Evolutionary conservation across 2,113 vertebrate species (phyloP), one percentile per base, ranked within the genome.

Genomic region (Odocoileus hemionus): DNA sequence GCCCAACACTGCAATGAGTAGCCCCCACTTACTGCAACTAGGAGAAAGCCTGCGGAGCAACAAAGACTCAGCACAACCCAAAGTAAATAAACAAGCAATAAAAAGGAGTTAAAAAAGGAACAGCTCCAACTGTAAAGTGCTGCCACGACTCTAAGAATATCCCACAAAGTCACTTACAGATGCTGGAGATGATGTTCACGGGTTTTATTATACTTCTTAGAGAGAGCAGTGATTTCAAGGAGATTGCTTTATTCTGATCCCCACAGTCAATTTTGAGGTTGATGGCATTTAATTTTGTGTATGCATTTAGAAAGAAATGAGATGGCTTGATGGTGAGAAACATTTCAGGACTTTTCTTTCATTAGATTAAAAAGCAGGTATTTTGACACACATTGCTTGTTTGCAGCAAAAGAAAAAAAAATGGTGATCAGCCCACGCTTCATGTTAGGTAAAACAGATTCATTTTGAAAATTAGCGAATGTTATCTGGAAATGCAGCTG

Each of bases 401-500:
- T 92, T 28, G 52, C 88, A 94, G 64, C 14, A 23, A 50, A 76
- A 54, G 60, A 21, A 50, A 83, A 55, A 50, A 83, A 50, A 79
- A 1, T 16, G 30, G 16, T 21, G 25, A 89, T 70, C 7, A 4
- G 7, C 33, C 85, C 93, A 95, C 92, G 93, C 96, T 93, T 97
- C 84, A 96, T 93, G 64, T 92, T 96, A 96, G 95, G 96, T 96
- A 98, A 98, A 86, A 98, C 43, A 97, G 97, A 36, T 88, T 96
- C 89, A 96, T 87, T 87, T 93, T 79, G 86, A 97, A 98, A 96
- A 94, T 97, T 98, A 98, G 98, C 98, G 90, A 96, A 97, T 98
- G 97, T 97, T 98, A 98, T 96, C 96, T 98, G 93, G 97, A 98
- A 98, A 64, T 95, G 94, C 97, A 98, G 96, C 95, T 98, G 97